Percentiles rank a stretch among this genome's conserved stretches.
Conservation (phyloP, 2,113 vertebrate species). For the Panthera uncia region DNA sequence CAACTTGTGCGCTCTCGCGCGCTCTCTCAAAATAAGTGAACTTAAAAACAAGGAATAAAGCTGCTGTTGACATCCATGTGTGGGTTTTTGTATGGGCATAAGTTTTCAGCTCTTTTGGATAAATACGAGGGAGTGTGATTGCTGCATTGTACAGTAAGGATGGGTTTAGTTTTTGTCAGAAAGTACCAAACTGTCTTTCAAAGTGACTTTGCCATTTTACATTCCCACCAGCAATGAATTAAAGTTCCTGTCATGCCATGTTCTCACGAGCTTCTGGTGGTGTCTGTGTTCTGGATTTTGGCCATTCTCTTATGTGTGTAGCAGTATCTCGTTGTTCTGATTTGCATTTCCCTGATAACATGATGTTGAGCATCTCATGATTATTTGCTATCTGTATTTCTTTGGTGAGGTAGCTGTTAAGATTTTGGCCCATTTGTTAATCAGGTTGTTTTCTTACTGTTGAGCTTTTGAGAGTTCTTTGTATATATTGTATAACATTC, state of each 20-base stretch:
- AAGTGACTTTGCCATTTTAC: not conserved
- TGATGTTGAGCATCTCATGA: not conserved
- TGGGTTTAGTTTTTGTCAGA: not conserved
- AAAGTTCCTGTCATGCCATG: not conserved
- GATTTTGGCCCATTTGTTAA: not conserved
- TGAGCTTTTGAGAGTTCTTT: not conserved
- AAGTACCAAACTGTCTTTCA: not conserved
- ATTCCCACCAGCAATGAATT: not conserved
- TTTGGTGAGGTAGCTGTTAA: not conserved
- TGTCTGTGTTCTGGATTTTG: not conserved
- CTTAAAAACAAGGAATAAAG: not conserved
- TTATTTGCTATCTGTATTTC: not conserved
- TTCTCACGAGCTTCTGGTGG: not conserved
- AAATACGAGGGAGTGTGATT: not conserved
- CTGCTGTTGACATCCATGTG: not conserved
- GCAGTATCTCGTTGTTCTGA: not conserved
- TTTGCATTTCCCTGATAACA: not conserved
- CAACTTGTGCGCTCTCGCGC: too few relatives aligned
- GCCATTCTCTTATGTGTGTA: not conserved
- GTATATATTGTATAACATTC: not conserved
- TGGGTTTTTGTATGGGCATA: not conserved
- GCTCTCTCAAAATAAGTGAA: too few relatives aligned
- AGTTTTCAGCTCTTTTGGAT: not conserved
- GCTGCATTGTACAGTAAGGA: not conserved
- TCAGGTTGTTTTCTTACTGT: not conserved